Evolutionary conservation across 2,888 invertebrate species (phyloP).

Genomic region (Notocelia uddmanniana): DNA sequence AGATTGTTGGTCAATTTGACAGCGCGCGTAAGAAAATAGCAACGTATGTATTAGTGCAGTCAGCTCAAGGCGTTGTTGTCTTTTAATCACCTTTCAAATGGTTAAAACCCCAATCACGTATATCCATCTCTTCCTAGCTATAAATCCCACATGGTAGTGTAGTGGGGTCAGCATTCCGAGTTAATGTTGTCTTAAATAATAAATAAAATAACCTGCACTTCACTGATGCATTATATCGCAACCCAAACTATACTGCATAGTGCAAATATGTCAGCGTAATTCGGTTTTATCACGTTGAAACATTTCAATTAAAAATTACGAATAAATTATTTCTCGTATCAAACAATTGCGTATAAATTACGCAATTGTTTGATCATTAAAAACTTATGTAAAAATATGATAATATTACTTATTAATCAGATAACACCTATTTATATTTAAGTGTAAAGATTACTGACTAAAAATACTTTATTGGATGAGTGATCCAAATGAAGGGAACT

Average conservation of each 20-base stretch:
- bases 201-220: constrained; percentile 1
- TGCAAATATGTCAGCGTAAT: constrained; percentile 16
- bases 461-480: neutral
- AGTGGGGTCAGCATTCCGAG: no score
- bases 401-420: constrained; percentile 8
- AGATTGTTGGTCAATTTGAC: no score
- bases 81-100: no score
- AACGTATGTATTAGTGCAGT: no score
- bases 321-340: constrained; percentile 20
- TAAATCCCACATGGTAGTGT: no score
- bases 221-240: constrained; percentile 2
- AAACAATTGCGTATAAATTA: constrained; percentile 32
- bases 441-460: neutral
- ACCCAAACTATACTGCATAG: neutral
- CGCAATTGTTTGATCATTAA: constrained; percentile 32
- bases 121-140: no score
- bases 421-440: neutral
- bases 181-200: no score
- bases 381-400: constrained; percentile 15
- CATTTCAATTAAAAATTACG: no score
- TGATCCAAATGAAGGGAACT: neutral
- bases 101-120: no score
- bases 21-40: no score
- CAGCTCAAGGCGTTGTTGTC: no score
- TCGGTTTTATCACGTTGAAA: constrained; percentile 30